Conservation (phyloP, 2,113 vertebrate genomes). For the Pipa parva region DNA sequence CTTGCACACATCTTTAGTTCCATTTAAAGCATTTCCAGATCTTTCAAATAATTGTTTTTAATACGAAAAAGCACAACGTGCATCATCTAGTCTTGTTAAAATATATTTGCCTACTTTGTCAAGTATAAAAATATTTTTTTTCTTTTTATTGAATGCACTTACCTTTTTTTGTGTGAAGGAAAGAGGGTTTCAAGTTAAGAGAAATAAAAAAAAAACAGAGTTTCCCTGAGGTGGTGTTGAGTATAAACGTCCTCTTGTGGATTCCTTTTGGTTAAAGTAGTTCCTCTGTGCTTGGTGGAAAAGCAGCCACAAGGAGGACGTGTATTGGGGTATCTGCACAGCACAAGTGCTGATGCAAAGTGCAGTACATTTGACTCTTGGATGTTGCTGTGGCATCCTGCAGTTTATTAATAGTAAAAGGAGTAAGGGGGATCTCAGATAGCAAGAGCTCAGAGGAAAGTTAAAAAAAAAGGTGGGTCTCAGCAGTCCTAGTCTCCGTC, state of each 20-base stretch:
- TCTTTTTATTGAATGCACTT: constrained; percentile 19
- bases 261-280: not conserved
- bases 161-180: constrained; percentile 18
- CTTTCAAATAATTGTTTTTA: not conserved
- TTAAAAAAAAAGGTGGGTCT: constrained; percentile 44
- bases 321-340: constrained; percentile 55
- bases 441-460: constrained; percentile 51
- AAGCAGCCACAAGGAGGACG: constrained; percentile 16
- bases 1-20: constrained; percentile 23
- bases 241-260: constrained; percentile 8
- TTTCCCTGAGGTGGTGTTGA: too few relatives aligned
- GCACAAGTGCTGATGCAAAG: constrained; percentile 74
- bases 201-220: too few relatives aligned
- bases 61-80: too few relatives aligned
- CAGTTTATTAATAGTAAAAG: constrained; percentile 80
- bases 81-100: not conserved
- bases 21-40: not conserved
- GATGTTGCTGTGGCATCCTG: constrained; percentile 79
- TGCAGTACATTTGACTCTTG: constrained; percentile 75
- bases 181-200: too few relatives aligned
- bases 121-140: not conserved
- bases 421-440: constrained; percentile 58
- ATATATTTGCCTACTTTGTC: not conserved
- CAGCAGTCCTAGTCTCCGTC: constrained; percentile 22
- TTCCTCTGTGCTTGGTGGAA: constrained; percentile 10